Evolutionary conservation across 2,113 vertebrate genomes (phyloP).

Genomic region (Argyrosomus japonicus): DNA sequence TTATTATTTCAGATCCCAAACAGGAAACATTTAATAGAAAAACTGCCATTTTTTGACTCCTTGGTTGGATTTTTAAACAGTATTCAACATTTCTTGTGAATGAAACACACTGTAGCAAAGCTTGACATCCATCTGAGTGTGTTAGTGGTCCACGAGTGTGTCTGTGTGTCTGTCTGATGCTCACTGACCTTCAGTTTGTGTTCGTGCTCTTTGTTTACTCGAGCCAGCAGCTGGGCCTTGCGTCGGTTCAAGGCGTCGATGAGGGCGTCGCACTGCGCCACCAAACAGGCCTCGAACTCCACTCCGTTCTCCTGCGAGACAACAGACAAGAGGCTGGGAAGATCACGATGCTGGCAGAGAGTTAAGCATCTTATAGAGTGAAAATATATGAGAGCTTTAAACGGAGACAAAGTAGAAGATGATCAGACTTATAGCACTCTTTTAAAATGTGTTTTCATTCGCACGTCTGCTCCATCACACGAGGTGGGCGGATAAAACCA

Average conservation of each 20-base stretch:
- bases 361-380: neutral
- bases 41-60: neutral
- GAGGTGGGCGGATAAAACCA: slow-evolving; percentile 16
- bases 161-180: neutral
- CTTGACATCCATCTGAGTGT: neutral
- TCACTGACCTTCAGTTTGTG: slow-evolving; percentile 94
- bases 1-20: neutral
- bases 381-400: neutral
- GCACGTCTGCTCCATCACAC: neutral
- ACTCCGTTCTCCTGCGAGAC: slow-evolving; percentile 93
- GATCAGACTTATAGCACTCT: neutral
- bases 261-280: slow-evolving; percentile 98
- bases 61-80: neutral
- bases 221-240: slow-evolving; percentile 94
- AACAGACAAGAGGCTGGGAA: slow-evolving; percentile 12
- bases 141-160: neutral
- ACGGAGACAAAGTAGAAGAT: neutral
- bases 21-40: neutral
- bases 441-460: slow-evolving; percentile 1
- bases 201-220: slow-evolving; percentile 98
- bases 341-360: neutral
- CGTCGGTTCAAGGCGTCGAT: slow-evolving; percentile 96
- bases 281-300: slow-evolving; percentile 98
- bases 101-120: neutral
- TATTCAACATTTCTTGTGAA: neutral